Conservation (phyloP, 2,797 vertebrate genomes). For the Pseudomugil tenellus region DNA sequence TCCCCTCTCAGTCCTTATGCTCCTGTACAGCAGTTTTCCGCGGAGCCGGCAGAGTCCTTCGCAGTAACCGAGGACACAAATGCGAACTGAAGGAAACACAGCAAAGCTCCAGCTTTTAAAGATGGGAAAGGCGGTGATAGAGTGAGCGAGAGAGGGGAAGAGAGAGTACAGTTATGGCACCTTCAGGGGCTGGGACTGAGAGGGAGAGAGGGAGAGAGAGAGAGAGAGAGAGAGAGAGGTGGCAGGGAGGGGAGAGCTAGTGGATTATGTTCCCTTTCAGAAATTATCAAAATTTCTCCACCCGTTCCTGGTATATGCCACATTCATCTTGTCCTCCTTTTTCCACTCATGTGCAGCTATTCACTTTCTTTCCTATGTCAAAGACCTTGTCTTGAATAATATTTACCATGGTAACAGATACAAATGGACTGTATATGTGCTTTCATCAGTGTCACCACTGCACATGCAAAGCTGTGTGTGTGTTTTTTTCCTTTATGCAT, state of each 20-base stretch:
- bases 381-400: conserved; percentile 60
- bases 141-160: conserved; percentile 72
- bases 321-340: conserved; percentile 55
- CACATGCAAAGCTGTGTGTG: conserved; percentile 33
- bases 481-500: conserved; percentile 9
- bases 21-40: conserved; percentile 72
- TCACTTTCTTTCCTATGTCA: conserved; percentile 65
- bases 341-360: conserved; percentile 40
- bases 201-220: conserved; percentile 65
- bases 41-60: conserved; percentile 80
- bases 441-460: conserved; percentile 39
- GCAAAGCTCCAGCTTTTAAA: conserved; percentile 87
- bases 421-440: conserved; percentile 60
- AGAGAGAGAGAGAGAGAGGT: conserved; percentile 63
- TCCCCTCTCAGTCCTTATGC: conserved; percentile 61
- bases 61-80: conserved; percentile 84
- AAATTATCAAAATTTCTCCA: conserved; percentile 80
- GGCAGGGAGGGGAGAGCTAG: conserved; percentile 66
- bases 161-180: conserved; percentile 86
- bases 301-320: conserved; percentile 67
- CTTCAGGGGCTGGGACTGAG: conserved; percentile 87
- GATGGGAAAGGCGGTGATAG: conserved; percentile 86
- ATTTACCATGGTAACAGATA: conserved; percentile 81
- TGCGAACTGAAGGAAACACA: conserved; percentile 81
- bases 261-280: conserved; percentile 81